phyloP scores from a whole-genome alignment of 2,797 vertebrate genomes.

The Triplophysa bombifrons region DNA sequence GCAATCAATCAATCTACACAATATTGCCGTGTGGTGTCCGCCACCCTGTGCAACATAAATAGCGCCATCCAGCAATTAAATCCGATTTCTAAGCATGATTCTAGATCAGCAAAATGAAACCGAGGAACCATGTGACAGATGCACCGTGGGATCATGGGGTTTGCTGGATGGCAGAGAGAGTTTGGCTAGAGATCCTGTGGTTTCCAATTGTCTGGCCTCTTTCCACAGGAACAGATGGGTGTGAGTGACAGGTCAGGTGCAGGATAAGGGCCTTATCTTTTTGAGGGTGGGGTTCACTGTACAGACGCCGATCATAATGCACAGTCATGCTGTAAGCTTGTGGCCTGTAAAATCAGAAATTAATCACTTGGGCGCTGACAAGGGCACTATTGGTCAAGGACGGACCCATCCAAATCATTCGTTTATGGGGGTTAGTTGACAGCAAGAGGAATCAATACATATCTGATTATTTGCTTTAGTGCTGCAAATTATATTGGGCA shows the following conservation, averaged over 20 bases:
- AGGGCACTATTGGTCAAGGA: slow-evolving; percentile 18
- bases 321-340: background rate
- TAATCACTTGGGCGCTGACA: slow-evolving; percentile 19
- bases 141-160: slow-evolving; percentile 28
- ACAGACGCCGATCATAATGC: slow-evolving; percentile 22
- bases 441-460: slow-evolving; percentile 27
- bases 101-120: background rate
- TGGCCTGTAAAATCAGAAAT: background rate
- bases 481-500: background rate
- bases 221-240: slow-evolving; percentile 33
- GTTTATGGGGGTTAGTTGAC: slow-evolving; percentile 8
- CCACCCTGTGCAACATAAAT: background rate
- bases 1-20: slow-evolving; percentile 26
- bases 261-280: slow-evolving; percentile 25
- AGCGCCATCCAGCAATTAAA: background rate
- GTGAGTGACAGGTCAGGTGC: slow-evolving; percentile 49
- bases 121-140: slow-evolving; percentile 29
- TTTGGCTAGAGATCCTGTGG: slow-evolving; percentile 1
- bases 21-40: background rate
- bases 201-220: slow-evolving; percentile 14
- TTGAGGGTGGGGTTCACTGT: background rate
- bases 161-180: slow-evolving; percentile 13
- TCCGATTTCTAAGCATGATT: slow-evolving; percentile 2
- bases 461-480: background rate
- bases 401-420: slow-evolving; percentile 16